These are phyloP conservation scores for Sebastes hubbsi DNA, from an alignment of 2,797 vertebrate species.

Conservation along the genomic window DNA sequence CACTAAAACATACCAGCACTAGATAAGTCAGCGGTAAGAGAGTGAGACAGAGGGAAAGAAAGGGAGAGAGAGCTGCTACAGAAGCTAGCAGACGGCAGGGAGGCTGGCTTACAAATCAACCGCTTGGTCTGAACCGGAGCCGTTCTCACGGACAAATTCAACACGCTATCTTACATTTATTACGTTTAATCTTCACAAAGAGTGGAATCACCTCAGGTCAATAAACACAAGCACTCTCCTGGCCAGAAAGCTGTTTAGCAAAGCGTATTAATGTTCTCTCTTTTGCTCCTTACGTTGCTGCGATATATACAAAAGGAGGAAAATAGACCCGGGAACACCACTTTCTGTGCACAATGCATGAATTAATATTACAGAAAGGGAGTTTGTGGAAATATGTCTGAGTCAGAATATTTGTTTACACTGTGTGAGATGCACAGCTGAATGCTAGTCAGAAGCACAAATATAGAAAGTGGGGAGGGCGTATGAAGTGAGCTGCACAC, in stretches of 20 bases:
- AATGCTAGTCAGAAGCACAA: constrained; percentile 16
- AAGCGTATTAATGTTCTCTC: constrained; percentile 5
- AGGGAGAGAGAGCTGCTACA: constrained; percentile 21
- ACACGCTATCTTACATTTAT: neutral
- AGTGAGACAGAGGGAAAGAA: constrained; percentile 15
- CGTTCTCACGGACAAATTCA: constrained; percentile 15
- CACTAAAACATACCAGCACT: constrained; percentile 72
- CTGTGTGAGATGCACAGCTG: constrained; percentile 8
- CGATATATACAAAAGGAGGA: constrained; percentile 7
- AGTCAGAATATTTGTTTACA: constrained; percentile 35
- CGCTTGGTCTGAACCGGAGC: constrained; percentile 14
- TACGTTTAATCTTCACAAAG: neutral
- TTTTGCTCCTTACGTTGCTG: neutral
- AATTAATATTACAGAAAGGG: constrained; percentile 24
- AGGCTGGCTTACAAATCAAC: constrained; percentile 39
- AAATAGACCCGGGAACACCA: neutral
- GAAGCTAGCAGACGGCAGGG: constrained; percentile 31
- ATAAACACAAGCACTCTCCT: neutral
- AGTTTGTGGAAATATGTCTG: constrained; percentile 19
- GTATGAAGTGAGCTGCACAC: constrained; percentile 24
- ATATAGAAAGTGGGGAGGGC: constrained; percentile 1
- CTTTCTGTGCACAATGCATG: constrained; percentile 18
- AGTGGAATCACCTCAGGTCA: neutral
- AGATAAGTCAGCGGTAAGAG: constrained; percentile 58
- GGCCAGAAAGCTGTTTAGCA: neutral